A percentile compares a stretch with the other conserved stretches of the same genome.
Conservation (phyloP, 53 echinoderm and acorn worm genomes). For the Paelopatides confundens region DNA sequence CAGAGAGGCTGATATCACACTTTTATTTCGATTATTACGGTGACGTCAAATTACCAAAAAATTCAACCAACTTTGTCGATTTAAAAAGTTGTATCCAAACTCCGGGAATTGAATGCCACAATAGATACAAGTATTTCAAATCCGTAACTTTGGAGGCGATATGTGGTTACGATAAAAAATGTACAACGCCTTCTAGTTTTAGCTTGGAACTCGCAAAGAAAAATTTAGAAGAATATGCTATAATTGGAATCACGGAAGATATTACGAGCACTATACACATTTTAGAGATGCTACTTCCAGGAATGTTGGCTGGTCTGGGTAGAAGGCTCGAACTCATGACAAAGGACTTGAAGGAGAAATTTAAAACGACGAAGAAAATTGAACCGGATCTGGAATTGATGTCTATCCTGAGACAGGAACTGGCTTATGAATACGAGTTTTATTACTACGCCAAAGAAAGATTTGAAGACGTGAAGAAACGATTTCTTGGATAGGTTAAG, state of each 20-base stretch:
- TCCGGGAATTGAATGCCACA: neutral
- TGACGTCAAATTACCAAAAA: neutral
- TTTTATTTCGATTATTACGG: conserved; percentile 26
- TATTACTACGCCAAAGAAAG: neutral
- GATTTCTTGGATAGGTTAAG: neutral
- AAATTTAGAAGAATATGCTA: neutral
- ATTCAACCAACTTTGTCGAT: neutral
- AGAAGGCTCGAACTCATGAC: neutral
- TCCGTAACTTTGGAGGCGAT: neutral
- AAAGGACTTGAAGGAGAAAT: neutral
- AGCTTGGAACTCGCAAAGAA: conserved; percentile 6
- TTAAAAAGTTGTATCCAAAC: neutral
- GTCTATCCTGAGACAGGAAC: neutral
- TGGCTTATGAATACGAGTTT: neutral
- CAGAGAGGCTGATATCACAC: neutral
- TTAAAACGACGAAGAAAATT: neutral
- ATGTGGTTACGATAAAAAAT: neutral
- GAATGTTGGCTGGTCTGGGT: neutral
- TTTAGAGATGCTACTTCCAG: conserved; percentile 12
- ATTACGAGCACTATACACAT: neutral
- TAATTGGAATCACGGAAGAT: neutral
- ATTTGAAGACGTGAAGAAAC: neutral
- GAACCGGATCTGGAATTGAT: neutral
- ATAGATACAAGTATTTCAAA: neutral
- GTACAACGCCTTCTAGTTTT: neutral